These are phyloP conservation scores for Hexactinellida sp. DNA, from an alignment of 37 sponge, comb jelly and placozoan species.

Conservation along the genomic window DNA sequence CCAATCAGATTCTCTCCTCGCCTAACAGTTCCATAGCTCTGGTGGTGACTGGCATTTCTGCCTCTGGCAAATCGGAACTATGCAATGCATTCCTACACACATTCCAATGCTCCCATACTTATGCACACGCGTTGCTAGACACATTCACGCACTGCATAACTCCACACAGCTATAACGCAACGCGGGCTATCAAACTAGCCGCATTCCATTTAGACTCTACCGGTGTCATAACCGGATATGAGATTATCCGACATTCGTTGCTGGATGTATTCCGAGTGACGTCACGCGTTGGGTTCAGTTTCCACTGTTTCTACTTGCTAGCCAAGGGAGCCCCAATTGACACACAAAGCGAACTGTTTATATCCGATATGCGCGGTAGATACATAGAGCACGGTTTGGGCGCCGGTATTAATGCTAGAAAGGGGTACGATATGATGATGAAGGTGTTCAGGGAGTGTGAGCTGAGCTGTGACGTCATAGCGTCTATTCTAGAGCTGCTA, in stretches of 20 bases:
- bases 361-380: background rate
- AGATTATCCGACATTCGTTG: background rate
- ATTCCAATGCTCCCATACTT: background rate
- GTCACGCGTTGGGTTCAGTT: background rate
- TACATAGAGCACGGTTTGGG: background rate
- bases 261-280: background rate
- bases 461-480: background rate
- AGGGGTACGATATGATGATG: constrained; percentile 11
- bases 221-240: background rate
- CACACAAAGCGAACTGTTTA: background rate
- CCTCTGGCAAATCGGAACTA: background rate
- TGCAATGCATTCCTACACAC: background rate
- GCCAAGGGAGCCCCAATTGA: background rate
- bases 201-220: background rate
- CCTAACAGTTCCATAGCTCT: background rate
- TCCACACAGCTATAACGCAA: background rate
- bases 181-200: background rate
- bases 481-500: background rate
- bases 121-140: background rate
- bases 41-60: background rate
- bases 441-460: background rate
- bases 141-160: background rate
- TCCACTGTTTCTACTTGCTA: background rate
- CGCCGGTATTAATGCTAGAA: background rate
- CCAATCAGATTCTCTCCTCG: background rate